Base-by-base conservation (phyloP, 2,888 invertebrate species). In the Selenia dentaria region DNA sequence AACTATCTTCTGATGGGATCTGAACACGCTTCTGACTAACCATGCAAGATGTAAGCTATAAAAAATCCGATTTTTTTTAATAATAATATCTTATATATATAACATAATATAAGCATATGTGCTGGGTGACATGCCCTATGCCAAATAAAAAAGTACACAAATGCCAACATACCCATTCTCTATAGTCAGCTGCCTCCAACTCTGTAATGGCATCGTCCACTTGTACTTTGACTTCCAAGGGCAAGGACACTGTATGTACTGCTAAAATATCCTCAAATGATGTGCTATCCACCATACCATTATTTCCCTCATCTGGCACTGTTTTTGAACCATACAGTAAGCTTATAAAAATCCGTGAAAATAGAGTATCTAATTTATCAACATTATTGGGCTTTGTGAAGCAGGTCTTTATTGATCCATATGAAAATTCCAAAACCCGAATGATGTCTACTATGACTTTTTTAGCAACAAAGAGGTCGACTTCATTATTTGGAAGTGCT, bases 101-200 rank as follows among this genome's bases (percentile, higher is more conserved):
- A n/a, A n/a, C n/a, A n/a, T n/a, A n/a, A n/a, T n/a, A n/a, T n/a
- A n/a, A n/a, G n/a, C n/a, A n/a, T n/a, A n/a, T n/a, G n/a, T n/a
- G n/a, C n/a, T n/a, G n/a, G n/a, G n/a, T n/a, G n/a, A n/a, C n/a
- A n/a, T n/a, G n/a, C n/a, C n/a, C n/a, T n/a, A n/a, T n/a, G n/a
- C n/a, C n/a, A n/a, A n/a, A 51, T 34, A 25, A 35, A 34, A 18
- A 41, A 38, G 4, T 3, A 16, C 4, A 16, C 16, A 16, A 16
- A 3, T 16, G 4, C 16, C 16, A 16, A 71, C 84, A 74, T 78
- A 95, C 95, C 96, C 96, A 96, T 85, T 96, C 96, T 62, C 96
- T 92, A 79, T 97, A 97, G 87, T 98, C 97, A 83, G 96, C 96
- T 8, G 97, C 96, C 85, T 97, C 97, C 79, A 97, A 92, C 83